Evolutionary conservation across 2,888 invertebrate genomes (phyloP).

Genomic region (Tenthredo distinguenda): DNA sequence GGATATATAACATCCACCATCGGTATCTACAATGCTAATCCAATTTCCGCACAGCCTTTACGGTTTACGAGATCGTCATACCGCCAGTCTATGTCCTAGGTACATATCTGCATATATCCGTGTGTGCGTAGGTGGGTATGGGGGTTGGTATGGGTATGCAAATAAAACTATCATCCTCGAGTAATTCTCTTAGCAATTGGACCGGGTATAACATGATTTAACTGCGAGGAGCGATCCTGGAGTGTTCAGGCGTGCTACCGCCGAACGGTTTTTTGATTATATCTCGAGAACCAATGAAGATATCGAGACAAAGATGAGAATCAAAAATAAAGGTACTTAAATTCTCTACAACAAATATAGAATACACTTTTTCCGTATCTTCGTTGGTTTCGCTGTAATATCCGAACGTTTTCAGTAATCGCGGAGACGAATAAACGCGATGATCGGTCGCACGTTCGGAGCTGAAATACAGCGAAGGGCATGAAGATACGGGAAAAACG

Average conservation of each 20-base stretch:
- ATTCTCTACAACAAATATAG: neutral
- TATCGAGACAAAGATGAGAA: neutral
- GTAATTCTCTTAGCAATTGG: constrained; percentile 13
- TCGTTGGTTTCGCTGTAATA: neutral
- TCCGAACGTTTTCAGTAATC: neutral
- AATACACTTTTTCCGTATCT: neutral
- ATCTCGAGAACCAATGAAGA: neutral
- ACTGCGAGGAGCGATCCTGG: neutral
- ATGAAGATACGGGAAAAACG: neutral
- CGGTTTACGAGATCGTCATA: constrained; percentile 47
- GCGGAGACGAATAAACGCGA: neutral
- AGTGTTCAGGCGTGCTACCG: neutral
- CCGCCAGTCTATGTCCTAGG: neutral
- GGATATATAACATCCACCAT: neutral
- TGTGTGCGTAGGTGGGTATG: neutral
- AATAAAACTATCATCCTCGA: constrained; percentile 33
- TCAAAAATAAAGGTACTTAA: neutral
- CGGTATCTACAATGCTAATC: constrained; percentile 49
- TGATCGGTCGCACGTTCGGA: neutral
- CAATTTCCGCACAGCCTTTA: constrained; percentile 41
- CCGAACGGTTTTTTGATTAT: neutral
- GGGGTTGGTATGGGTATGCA: neutral
- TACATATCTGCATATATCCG: neutral
- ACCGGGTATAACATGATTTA: neutral
- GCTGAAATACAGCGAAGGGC: neutral